Conservation (phyloP, 1,140 invertebrate genomes). For the Phocides pigmalion region DNA sequence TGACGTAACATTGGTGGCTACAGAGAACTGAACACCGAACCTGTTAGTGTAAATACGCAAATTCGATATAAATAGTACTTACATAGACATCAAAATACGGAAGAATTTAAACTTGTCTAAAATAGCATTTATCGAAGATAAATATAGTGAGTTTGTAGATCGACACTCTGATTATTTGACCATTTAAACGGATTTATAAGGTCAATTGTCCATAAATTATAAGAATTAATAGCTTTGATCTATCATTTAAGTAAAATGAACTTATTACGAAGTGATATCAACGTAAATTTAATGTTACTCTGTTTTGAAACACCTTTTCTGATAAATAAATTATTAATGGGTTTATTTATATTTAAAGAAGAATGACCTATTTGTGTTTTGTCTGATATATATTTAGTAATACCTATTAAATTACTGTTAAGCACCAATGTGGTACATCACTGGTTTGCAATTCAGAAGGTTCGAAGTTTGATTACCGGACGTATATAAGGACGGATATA, state of each 20-base stretch:
- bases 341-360: no score
- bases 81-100: constrained; percentile 3
- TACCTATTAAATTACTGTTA: no score
- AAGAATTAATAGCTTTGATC: constrained; percentile 16
- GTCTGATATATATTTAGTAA: no score
- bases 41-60: no score
- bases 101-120: constrained; percentile 5
- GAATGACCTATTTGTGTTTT: no score
- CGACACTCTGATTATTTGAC: constrained; percentile 10
- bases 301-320: background rate
- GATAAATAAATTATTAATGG: background rate
- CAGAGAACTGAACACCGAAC: no score
- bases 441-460: no score
- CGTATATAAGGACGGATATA: no score
- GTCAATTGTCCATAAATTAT: constrained; percentile 2
- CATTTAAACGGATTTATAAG: constrained; percentile 15
- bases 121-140: background rate
- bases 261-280: background rate
- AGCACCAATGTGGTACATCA: no score
- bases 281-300: background rate
- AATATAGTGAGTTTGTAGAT: constrained; percentile 13
- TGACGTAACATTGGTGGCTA: no score
- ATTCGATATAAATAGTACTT: no score
- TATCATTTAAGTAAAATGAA: background rate
- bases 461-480: no score